Percentiles rank a stretch among this genome's conserved stretches.
These are phyloP conservation scores for Ruditapes philippinarum DNA, from an alignment of 1,140 invertebrate genomes.

Conservation along the genomic window DNA sequence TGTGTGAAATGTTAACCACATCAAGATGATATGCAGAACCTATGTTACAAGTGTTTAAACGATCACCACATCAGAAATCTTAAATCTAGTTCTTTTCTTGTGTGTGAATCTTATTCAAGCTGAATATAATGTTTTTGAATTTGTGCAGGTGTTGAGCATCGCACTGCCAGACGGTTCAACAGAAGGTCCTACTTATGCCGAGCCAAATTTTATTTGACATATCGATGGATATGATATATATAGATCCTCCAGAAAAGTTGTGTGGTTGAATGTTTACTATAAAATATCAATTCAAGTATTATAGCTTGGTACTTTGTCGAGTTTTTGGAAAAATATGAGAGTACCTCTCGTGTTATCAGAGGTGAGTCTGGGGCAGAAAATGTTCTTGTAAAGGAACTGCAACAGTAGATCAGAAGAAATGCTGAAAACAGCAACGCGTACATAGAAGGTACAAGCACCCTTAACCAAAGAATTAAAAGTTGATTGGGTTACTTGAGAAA, in stretches of 20 bases:
- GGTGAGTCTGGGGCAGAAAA: slow-evolving; percentile 37
- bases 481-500: slow-evolving; percentile 30
- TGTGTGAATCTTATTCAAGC: slow-evolving; percentile 20
- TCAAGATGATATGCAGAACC: too few species aligned
- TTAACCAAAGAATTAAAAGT: slow-evolving; percentile 48
- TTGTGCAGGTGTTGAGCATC: slow-evolving; percentile 32
- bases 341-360: slow-evolving; percentile 30
- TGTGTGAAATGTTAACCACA: too few species aligned
- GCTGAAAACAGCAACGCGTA: slow-evolving; percentile 8
- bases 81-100: slow-evolving; percentile 23
- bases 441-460: slow-evolving; percentile 32
- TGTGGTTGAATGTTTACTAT: slow-evolving; percentile 20
- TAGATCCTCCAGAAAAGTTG: neutral
- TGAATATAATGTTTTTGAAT: neutral
- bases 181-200: slow-evolving; percentile 18
- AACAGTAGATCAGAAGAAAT: slow-evolving; percentile 18
- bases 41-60: slow-evolving; percentile 12
- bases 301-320: slow-evolving; percentile 12
- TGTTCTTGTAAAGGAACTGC: slow-evolving; percentile 20
- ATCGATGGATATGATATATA: slow-evolving; percentile 25
- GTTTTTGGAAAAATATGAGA: neutral
- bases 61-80: slow-evolving; percentile 15
- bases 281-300: slow-evolving; percentile 30
- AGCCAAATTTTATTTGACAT: slow-evolving; percentile 36
- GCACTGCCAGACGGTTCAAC: slow-evolving; percentile 25